Percentiles rank a stretch among this genome's conserved stretches.
Evolutionary conservation across 23 tunicate species (phyloP).

Genomic region (Ciona savignyi): DNA sequence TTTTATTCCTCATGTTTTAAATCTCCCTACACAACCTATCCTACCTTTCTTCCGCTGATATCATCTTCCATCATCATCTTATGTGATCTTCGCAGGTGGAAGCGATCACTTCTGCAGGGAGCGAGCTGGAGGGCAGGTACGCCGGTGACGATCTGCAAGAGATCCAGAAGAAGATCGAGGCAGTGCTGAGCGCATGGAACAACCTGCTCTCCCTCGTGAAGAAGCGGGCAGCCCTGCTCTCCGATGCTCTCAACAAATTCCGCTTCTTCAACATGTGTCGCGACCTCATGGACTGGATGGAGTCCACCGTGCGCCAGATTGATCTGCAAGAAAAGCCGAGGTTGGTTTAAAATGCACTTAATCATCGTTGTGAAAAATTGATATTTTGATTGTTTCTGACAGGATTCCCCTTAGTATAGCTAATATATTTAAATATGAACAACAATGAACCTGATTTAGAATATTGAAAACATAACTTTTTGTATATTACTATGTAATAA

Average conservation of each 20-base stretch:
- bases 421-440: too few relatives aligned
- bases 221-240: conserved; percentile 56
- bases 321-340: conserved; percentile 84
- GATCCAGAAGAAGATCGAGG: conserved; percentile 27
- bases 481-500: too few relatives aligned
- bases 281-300: conserved; percentile 87
- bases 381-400: too few relatives aligned
- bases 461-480: too few relatives aligned
- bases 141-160: conserved; percentile 61
- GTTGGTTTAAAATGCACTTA: too few relatives aligned
- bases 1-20: too few relatives aligned
- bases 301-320: conserved; percentile 60
- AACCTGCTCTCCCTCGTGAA: conserved; percentile 43
- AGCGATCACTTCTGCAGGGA: conserved; percentile 26
- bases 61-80: too few relatives aligned
- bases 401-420: too few relatives aligned
- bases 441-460: too few relatives aligned
- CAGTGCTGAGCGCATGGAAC: conserved; percentile 60
- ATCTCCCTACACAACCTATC: too few relatives aligned
- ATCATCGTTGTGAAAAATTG: too few relatives aligned
- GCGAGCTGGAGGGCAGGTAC: conserved; percentile 30
- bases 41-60: too few relatives aligned
- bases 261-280: conserved; percentile 71
- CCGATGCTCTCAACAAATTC: conserved; percentile 72
- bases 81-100: conserved; percentile 58